Base-by-base conservation (phyloP, 2,797 vertebrate genomes). In the Galagoides demidoff region DNA sequence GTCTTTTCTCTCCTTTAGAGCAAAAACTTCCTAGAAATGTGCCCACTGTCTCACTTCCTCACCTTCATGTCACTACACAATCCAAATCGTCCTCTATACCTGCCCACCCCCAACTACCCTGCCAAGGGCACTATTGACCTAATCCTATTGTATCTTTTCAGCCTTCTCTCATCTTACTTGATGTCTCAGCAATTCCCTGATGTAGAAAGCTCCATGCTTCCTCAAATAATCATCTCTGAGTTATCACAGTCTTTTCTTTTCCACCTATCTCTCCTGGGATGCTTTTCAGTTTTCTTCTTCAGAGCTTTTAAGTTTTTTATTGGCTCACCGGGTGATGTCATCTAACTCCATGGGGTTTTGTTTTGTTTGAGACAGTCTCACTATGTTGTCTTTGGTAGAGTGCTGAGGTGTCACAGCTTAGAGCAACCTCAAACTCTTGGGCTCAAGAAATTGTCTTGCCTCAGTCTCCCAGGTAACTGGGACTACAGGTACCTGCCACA, bases 221-320 rank as follows among this genome's bases (percentile, higher is more conserved):
- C 37, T 1, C 20, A 57, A 22, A 22, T 0, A 0, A 17, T 63
- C 39, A 39, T 14, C 39, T 66, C 49, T 39, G 45, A 55, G 52
- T n/a, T 7, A 4, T 29, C 55, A 64, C 23, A 2, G 1, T 45
- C 20, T 70, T 66, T 7, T 71, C 70, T 64, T 23, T 52, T 39
- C 22, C 34, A 2, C 20, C 39, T 4, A 5, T 20, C 2, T 63
- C 17, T 43, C 23, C 29, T 2, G 49, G 10, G 6, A 12, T 7
- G 9, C 12, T 70, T 55, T 55, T 43, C 63, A 23, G 6, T 63
- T 68, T 59, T 7, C 79, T 45, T 84, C 17, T 43, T 5, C 34
- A 37, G 31, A 14, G 27, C 17, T n/a, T 39, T 22, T 20, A 49
- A 59, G 11, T 19, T 3, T 52, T 73, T 19, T 83, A 5, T 59